Evolutionary conservation across 2,113 vertebrate species (phyloP).

Genomic region (Speoplatyrhinus poulsoni): DNA sequence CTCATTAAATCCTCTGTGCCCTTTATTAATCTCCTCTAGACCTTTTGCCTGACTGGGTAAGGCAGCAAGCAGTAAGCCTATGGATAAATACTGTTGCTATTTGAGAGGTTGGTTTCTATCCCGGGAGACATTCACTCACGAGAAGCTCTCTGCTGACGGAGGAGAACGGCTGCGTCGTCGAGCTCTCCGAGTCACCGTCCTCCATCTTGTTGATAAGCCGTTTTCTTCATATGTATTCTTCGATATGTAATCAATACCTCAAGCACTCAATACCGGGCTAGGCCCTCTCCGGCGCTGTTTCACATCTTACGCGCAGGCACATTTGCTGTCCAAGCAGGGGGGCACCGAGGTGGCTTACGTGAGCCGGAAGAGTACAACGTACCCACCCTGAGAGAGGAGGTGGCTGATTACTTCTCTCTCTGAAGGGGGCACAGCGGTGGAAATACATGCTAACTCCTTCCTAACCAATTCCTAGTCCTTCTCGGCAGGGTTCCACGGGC

Average conservation of each 20-base stretch:
- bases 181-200: conserved; percentile 47
- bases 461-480: conserved; percentile 6
- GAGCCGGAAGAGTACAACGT: conserved; percentile 41
- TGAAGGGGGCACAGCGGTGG: conserved; percentile 19
- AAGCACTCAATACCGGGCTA: conserved; percentile 38
- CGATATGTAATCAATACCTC: conserved; percentile 61
- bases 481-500: conserved; percentile 3
- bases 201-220: conserved; percentile 48
- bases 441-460: conserved; percentile 32
- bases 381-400: conserved; percentile 34
- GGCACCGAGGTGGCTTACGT: conserved; percentile 44
- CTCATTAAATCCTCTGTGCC: conserved; percentile 52
- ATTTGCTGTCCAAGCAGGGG: conserved; percentile 42
- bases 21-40: conserved; percentile 58
- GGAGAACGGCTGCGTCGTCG: conserved; percentile 44
- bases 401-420: conserved; percentile 30
- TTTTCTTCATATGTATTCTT: conserved; percentile 15
- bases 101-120: conserved; percentile 33
- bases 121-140: conserved; percentile 29
- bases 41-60: conserved; percentile 48
- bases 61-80: conserved; percentile 60
- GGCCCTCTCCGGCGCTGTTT: conserved; percentile 28
- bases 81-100: conserved; percentile 46
- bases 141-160: conserved; percentile 50
- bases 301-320: conserved; percentile 28